Evolutionary conservation across 2,113 vertebrate species (phyloP).

Genomic region (Rhadina sibilatrix): DNA sequence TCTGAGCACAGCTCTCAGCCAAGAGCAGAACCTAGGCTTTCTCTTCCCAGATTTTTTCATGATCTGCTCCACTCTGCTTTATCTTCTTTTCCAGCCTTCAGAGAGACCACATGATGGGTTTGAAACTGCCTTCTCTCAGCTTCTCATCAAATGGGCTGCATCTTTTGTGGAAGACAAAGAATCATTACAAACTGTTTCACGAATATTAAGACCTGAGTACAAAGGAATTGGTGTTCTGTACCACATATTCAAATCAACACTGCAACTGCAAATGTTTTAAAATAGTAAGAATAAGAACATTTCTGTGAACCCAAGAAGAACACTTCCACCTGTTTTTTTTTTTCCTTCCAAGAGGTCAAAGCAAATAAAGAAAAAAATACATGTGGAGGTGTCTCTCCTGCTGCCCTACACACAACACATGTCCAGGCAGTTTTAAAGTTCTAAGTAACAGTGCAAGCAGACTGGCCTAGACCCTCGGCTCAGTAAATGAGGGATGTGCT

Average conservation of each 20-base stretch:
- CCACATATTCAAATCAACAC: background rate
- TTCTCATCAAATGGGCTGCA: background rate
- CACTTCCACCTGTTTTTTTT: background rate
- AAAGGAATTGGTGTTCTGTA: background rate
- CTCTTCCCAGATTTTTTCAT: background rate
- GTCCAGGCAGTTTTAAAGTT: background rate
- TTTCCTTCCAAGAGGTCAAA: background rate
- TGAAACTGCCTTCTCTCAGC: background rate
- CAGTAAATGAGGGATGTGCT: background rate
- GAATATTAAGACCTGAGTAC: background rate
- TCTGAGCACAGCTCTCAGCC: background rate
- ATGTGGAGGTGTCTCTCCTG: background rate
- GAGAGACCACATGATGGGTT: background rate
- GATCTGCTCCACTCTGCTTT: background rate
- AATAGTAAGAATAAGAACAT: background rate
- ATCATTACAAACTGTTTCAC: background rate
- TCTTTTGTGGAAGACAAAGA: background rate
- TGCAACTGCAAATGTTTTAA: background rate
- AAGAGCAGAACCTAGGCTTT: background rate
- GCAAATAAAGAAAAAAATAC: background rate
- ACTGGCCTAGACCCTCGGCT: background rate
- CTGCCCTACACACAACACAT: background rate
- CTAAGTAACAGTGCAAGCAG: background rate
- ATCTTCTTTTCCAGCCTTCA: background rate
- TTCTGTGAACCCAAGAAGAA: background rate